Percentiles rank a stretch among this genome's conserved stretches.
Evolutionary conservation across 2,888 invertebrate species (phyloP).

Genomic region (Drosophila pegasa): DNA sequence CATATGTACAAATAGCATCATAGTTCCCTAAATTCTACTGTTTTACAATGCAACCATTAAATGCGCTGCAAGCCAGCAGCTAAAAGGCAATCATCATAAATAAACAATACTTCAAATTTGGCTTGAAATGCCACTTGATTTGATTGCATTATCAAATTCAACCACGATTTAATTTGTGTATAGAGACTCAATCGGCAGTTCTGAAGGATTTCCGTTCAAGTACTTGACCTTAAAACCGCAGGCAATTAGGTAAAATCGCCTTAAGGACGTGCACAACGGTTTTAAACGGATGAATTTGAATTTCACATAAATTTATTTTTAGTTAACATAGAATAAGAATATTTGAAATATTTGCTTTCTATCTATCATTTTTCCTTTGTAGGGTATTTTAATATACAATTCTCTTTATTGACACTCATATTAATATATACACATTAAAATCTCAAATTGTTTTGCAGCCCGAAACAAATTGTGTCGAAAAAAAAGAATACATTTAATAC

Average conservation of each 20-base stretch:
- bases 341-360: too few species aligned
- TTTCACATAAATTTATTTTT: neutral
- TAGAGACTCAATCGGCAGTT: neutral
- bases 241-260: neutral
- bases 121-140: neutral
- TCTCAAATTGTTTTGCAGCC: neutral
- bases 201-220: neutral
- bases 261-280: neutral
- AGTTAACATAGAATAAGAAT: too few species aligned
- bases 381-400: neutral
- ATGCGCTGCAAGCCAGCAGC: neutral
- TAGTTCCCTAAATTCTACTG: neutral
- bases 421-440: neutral
- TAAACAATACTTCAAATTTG: neutral
- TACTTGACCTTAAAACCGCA: neutral
- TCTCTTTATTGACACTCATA: neutral
- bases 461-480: neutral
- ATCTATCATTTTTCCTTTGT: neutral
- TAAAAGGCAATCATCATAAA: neutral
- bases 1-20: neutral
- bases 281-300: neutral
- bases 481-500: neutral
- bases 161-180: conserved; percentile 7
- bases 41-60: neutral
- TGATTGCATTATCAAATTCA: conserved; percentile 1